phyloP scores from a whole-genome alignment of 2,888 invertebrate genomes.

The Ptychoptera contaminata region DNA sequence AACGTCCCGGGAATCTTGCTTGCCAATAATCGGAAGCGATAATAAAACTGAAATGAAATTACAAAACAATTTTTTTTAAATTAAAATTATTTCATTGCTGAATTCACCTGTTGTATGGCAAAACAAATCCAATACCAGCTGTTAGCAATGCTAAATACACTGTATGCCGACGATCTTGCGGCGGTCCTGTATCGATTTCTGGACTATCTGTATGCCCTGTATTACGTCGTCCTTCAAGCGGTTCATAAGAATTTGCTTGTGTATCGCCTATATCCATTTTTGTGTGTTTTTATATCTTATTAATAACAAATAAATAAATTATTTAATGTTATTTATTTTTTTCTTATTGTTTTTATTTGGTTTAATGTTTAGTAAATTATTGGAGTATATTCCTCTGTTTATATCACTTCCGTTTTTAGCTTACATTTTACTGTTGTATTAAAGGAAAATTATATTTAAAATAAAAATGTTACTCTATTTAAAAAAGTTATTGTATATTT shows the following conservation, averaged over 20 bases:
- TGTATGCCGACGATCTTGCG: conserved; percentile 27
- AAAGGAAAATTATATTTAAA: no score
- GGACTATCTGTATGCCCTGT: conserved; percentile 28
- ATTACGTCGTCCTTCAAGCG: conserved; percentile 24
- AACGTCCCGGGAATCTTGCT: conserved; percentile 63
- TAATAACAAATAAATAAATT: no score
- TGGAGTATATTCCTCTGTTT: no score
- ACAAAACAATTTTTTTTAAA: conserved; percentile 1
- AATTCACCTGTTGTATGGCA: conserved; percentile 73
- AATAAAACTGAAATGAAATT: conserved; percentile 54
- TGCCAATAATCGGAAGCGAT: conserved; percentile 90
- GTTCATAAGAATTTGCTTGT: conserved; percentile 28
- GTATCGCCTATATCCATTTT: conserved; percentile 4
- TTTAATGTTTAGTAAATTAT: no score
- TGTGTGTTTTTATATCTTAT: not conserved
- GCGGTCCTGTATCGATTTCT: conserved; percentile 26
- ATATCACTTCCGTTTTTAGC: no score
- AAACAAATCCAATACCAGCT: conserved; percentile 76
- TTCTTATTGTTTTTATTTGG: no score
- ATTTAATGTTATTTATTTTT: no score
- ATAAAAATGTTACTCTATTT: no score
- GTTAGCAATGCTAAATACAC: conserved; percentile 43
- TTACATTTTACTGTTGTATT: no score
- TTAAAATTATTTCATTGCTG: not conserved
- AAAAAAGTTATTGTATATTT: no score